Percentiles rank a stretch among this genome's conserved stretches.
phyloP scores from a whole-genome alignment of 2,797 vertebrate genomes.

The Lacerta bilineata region DNA sequence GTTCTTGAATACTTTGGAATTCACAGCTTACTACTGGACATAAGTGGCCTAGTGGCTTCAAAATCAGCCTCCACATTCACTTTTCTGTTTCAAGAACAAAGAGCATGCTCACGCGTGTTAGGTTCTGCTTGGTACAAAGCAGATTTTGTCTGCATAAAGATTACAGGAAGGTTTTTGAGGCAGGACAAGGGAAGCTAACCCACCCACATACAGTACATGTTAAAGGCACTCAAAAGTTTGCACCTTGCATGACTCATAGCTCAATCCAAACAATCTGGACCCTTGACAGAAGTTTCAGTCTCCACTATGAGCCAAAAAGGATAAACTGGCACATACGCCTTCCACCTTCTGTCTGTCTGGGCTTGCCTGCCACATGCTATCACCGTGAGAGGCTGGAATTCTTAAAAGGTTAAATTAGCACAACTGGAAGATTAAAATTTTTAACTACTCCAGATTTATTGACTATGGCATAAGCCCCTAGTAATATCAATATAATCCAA shows the following conservation, averaged over 20 bases:
- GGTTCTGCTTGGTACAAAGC: neutral
- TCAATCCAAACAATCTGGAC: constrained; percentile 28
- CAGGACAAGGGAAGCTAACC: neutral
- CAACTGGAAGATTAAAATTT: constrained; percentile 29
- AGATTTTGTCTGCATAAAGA: neutral
- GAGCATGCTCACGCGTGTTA: neutral
- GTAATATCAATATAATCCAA: constrained; percentile 25
- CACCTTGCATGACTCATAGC: constrained; percentile 22
- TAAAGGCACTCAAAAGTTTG: constrained; percentile 6
- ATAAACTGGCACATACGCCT: constrained; percentile 30
- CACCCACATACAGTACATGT: neutral
- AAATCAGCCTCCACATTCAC: neutral
- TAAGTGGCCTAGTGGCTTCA: neutral
- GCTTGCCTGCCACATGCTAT: constrained; percentile 45
- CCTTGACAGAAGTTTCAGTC: constrained; percentile 30
- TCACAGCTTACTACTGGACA: neutral
- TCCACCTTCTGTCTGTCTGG: constrained; percentile 43
- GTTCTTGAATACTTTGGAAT: neutral
- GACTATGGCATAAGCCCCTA: constrained; percentile 19
- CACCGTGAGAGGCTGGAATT: constrained; percentile 10
- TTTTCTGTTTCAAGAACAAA: constrained; percentile 4
- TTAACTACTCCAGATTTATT: constrained; percentile 11
- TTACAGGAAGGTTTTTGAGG: constrained; percentile 11
- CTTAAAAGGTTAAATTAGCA: constrained; percentile 40
- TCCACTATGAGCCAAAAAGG: constrained; percentile 19